Evolutionary conservation across 1,140 invertebrate genomes (phyloP).

Genomic region (Sipha flava): DNA sequence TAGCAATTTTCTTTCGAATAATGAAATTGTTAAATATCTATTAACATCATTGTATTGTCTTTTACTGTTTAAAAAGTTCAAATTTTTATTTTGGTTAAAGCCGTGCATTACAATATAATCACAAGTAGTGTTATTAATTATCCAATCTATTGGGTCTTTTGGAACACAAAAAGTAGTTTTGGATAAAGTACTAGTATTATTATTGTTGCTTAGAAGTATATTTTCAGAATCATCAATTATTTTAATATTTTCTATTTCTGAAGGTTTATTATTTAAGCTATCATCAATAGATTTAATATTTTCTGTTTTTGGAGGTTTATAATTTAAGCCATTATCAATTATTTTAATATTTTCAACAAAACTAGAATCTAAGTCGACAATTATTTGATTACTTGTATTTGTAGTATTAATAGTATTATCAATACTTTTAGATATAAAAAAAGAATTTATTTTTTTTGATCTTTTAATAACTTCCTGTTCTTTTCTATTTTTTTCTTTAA

Average conservation of each 20-base stretch:
- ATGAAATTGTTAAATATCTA: background rate
- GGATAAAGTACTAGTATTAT: background rate
- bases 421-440: background rate
- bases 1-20: background rate
- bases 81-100: slow-evolving; percentile 3
- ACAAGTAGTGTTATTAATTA: background rate
- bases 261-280: background rate
- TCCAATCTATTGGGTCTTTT: background rate
- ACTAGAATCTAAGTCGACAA: background rate
- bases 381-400: background rate
- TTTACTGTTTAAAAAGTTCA: background rate
- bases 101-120: background rate
- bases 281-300: too few species aligned
- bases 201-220: background rate
- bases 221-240: background rate
- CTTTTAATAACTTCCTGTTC: background rate
- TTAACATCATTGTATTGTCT: background rate
- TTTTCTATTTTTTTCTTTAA: background rate
- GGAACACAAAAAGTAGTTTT: background rate
- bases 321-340: too few species aligned
- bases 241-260: background rate
- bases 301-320: too few species aligned
- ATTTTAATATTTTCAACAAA: background rate
- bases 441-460: background rate
- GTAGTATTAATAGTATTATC: background rate